A percentile compares a stretch with the other conserved stretches of the same genome.
Conservation (phyloP, 2,797 vertebrate species). For the Aldrovandia affinis region DNA sequence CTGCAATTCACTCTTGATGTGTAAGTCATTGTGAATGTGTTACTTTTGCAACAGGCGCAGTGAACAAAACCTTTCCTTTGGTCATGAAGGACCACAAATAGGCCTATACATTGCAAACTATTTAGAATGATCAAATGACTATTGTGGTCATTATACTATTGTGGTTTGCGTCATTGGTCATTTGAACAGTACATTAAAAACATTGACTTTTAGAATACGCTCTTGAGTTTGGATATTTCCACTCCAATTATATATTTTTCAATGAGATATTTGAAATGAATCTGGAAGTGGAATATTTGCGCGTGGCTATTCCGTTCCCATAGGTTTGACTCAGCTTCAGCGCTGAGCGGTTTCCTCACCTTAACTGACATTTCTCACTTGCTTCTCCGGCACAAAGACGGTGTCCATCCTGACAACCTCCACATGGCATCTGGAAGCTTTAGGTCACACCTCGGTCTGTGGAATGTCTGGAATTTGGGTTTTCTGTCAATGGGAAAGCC, state of each 20-base stretch:
- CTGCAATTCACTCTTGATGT: neutral
- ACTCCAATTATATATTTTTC: neutral
- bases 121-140: neutral
- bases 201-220: neutral
- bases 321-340: neutral
- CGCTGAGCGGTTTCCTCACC: neutral
- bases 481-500: conserved; percentile 56
- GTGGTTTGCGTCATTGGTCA: too few relatives aligned
- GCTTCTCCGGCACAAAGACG: neutral
- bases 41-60: neutral
- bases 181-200: neutral
- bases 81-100: too few relatives aligned
- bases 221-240: neutral
- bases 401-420: conserved; percentile 54
- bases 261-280: neutral
- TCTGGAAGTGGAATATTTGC: too few relatives aligned
- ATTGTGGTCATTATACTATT: too few relatives aligned
- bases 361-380: neutral
- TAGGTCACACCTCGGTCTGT: conserved; percentile 74
- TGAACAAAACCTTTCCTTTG: too few relatives aligned
- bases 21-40: neutral
- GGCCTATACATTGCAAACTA: too few relatives aligned
- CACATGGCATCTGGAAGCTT: conserved; percentile 61
- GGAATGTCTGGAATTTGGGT: conserved; percentile 74
- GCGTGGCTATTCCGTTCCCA: neutral